A percentile compares a stretch with the other conserved stretches of the same genome.
Conservation (phyloP, 2,888 invertebrate genomes). For the Epistrophella euchroma region DNA sequence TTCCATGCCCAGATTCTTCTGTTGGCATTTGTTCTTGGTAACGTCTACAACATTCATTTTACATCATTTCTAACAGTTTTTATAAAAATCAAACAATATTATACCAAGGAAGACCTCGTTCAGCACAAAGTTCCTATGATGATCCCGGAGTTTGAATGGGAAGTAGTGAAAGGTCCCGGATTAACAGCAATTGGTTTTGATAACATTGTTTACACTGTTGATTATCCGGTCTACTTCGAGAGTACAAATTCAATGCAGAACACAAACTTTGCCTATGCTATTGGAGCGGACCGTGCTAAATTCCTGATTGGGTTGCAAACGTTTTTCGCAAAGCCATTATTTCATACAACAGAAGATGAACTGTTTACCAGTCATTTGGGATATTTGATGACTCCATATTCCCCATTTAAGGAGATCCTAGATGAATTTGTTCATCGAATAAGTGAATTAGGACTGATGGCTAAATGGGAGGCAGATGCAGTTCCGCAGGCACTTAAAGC, state of each 20-base stretch:
- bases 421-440: background rate
- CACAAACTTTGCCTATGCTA: constrained; percentile 30
- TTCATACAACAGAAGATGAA: constrained; percentile 25
- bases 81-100: constrained; percentile 50
- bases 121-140: constrained; percentile 37
- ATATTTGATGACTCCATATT: constrained; percentile 21
- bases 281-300: constrained; percentile 20
- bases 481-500: background rate
- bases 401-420: constrained; percentile 20
- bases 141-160: constrained; percentile 23
- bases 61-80: constrained; percentile 60
- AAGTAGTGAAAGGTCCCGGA: background rate
- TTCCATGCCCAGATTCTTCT: constrained; percentile 45
- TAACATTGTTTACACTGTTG: constrained; percentile 9
- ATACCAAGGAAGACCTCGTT: constrained; percentile 40
- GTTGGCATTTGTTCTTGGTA: constrained; percentile 40
- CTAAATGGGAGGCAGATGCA: constrained; percentile 39
- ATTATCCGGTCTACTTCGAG: background rate
- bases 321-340: constrained; percentile 4
- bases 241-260: constrained; percentile 24
- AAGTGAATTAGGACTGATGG: constrained; percentile 33
- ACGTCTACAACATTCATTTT: constrained; percentile 46
- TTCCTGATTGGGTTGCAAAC: constrained; percentile 35
- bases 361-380: constrained; percentile 16
- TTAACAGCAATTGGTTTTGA: constrained; percentile 12